Evolutionary conservation across 1,140 invertebrate species (phyloP).

Genomic region (Aculops lycopersici): DNA sequence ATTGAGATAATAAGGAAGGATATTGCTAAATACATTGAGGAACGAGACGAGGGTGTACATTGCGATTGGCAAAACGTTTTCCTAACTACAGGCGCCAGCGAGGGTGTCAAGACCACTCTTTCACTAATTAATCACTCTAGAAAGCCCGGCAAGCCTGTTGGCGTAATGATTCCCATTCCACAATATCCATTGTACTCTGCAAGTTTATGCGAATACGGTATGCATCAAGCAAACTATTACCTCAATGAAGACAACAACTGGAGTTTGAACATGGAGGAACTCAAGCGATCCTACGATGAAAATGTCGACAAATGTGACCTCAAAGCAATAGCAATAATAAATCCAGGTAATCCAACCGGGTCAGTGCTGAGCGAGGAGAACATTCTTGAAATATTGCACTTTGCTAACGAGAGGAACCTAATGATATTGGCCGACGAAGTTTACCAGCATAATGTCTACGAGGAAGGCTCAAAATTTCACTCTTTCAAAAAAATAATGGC

Average conservation of each 20-base stretch:
- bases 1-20: constrained; percentile 63
- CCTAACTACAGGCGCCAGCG: constrained; percentile 58
- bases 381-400: constrained; percentile 66
- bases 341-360: constrained; percentile 89
- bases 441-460: constrained; percentile 80
- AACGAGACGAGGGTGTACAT: constrained; percentile 45
- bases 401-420: constrained; percentile 52
- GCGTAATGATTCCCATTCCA: constrained; percentile 84
- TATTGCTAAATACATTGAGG: constrained; percentile 53
- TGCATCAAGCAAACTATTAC: constrained; percentile 57
- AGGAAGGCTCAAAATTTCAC: constrained; percentile 45
- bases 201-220: constrained; percentile 55
- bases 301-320: constrained; percentile 32
- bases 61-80: constrained; percentile 43
- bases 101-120: constrained; percentile 38
- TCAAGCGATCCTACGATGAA: constrained; percentile 40
- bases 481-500: constrained; percentile 81
- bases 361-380: constrained; percentile 58
- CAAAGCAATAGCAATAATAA: constrained; percentile 69
- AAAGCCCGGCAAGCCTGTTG: constrained; percentile 24
- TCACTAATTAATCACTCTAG: constrained; percentile 6
- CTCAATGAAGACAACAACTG: constrained; percentile 63
- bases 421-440: constrained; percentile 78
- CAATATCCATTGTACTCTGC: constrained; percentile 95
- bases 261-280: constrained; percentile 42